Evolutionary conservation across 2,113 vertebrate species (phyloP).

Genomic region (Fulmarus glacialis): DNA sequence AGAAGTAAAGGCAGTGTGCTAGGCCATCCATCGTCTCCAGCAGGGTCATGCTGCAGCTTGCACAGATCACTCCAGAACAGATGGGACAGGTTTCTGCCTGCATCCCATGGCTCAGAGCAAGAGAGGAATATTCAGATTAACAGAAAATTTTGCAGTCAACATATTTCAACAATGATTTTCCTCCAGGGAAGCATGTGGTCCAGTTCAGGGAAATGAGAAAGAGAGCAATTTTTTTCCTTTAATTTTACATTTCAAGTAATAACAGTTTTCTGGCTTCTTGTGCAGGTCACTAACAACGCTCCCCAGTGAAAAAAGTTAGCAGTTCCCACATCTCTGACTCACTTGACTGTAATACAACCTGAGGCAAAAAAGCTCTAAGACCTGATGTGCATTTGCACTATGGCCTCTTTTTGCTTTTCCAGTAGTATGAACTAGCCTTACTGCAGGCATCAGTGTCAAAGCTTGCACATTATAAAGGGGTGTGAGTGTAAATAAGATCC

Average conservation of each 20-base stretch:
- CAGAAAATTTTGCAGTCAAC: constrained; percentile 33
- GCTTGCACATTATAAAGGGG: not conserved
- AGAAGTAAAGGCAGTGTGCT: not conserved
- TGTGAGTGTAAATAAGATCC: not conserved
- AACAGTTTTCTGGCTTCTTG: constrained; percentile 47
- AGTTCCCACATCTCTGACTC: not conserved
- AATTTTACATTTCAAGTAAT: constrained; percentile 40
- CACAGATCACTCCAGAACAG: not conserved
- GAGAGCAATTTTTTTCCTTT: not conserved
- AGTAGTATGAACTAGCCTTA: not conserved
- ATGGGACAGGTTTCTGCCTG: constrained; percentile 5
- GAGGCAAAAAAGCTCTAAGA: not conserved
- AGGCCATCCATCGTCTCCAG: not conserved
- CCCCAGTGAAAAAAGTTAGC: not conserved
- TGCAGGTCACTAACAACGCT: constrained; percentile 5
- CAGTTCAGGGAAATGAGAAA: constrained; percentile 39
- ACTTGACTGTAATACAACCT: not conserved
- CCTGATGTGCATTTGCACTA: not conserved
- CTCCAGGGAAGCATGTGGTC: constrained; percentile 25
- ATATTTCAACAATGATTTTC: constrained; percentile 24
- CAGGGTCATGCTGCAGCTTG: not conserved
- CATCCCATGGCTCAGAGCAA: not conserved
- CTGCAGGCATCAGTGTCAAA: not conserved
- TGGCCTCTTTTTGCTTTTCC: not conserved
- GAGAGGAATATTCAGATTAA: constrained; percentile 19